Evolutionary conservation across 2,888 invertebrate genomes (phyloP), one percentile per base, ranked within the genome.

Genomic region (Lomographa bimaculata): DNA sequence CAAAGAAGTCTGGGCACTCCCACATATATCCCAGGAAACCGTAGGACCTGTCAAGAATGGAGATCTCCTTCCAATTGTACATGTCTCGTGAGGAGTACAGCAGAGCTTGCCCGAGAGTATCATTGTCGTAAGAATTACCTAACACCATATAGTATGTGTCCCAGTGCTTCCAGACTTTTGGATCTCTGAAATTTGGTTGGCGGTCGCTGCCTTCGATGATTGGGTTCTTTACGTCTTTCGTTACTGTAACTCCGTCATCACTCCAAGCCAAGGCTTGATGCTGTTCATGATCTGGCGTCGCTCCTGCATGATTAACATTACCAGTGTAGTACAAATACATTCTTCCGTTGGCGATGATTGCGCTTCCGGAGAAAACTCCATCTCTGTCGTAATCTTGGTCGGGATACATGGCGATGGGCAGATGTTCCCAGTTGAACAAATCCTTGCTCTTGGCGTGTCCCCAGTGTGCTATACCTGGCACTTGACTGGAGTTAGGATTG

Each of bases 1-100:
- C 73, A 19, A 90, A 89, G 30, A 90, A 81, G 47, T 90, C 89
- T 0, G 90, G 90, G 61, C 90, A 90, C 54, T 90, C 90, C 79
- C 80, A 90, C 85, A 89, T 86, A 24, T 61, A 82, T 0, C 84
- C 84, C 0, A 83, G 64, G 7, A 47, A 55, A 3, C 81, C 83
- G 28, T 80, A 62, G 0, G 87, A 83, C 52, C 74, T 49, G 21
- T 41, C 71, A 7, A 89, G 48, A 25, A 72, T 46, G 1, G 79
- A 62, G 0, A 54, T 59, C 51, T 77, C 54, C 3, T 61, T 18
- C 87, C 87, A 89, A 8, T 58, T 51, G 3, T 61, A 48, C 49
- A 67, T 65, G 51, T 90, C 76, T 6, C 60, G 20, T 0, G 90
- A 90, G 7, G 57, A 32, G 46, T 76, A 90, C 2, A 90, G 54